Evolutionary conservation across 2,113 vertebrate species (phyloP).

Genomic region (Herpetotheres cachinnans): DNA sequence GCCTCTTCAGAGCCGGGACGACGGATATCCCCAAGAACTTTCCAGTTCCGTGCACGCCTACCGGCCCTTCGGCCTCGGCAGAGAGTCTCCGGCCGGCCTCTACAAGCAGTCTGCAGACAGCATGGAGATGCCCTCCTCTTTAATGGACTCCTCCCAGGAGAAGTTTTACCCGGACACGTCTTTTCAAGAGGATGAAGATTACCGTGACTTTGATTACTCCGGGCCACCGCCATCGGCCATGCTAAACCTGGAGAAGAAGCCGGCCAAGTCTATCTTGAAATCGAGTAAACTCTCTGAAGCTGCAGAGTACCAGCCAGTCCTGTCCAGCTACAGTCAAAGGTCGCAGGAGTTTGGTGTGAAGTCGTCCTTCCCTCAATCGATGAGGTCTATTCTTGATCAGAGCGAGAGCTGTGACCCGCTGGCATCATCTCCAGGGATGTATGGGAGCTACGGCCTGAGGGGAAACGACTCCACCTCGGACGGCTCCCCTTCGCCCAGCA

Average conservation of each 20-base stretch:
- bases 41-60: conserved; percentile 67
- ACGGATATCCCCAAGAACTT: conserved; percentile 70
- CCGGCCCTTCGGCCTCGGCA: conserved; percentile 68
- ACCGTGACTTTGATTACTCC: conserved; percentile 78
- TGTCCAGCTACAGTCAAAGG: conserved; percentile 68
- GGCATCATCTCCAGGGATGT: conserved; percentile 63
- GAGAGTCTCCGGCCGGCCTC: conserved; percentile 63
- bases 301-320: conserved; percentile 67
- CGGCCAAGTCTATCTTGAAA: conserved; percentile 77
- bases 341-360: conserved; percentile 71
- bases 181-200: conserved; percentile 81
- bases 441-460: conserved; percentile 64
- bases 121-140: conserved; percentile 71
- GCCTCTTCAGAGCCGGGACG: conserved; percentile 70
- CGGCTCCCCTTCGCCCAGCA: conserved; percentile 68
- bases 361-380: conserved; percentile 62
- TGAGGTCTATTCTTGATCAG: conserved; percentile 71
- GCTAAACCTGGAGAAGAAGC: conserved; percentile 78
- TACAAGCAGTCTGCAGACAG: conserved; percentile 69
- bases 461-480: conserved; percentile 69
- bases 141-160: conserved; percentile 77
- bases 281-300: conserved; percentile 67
- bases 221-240: conserved; percentile 70
- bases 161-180: conserved; percentile 79
- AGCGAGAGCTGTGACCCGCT: conserved; percentile 65